Evolutionary conservation across 2,113 vertebrate species (phyloP).

Genomic region (Fregata magnificens): DNA sequence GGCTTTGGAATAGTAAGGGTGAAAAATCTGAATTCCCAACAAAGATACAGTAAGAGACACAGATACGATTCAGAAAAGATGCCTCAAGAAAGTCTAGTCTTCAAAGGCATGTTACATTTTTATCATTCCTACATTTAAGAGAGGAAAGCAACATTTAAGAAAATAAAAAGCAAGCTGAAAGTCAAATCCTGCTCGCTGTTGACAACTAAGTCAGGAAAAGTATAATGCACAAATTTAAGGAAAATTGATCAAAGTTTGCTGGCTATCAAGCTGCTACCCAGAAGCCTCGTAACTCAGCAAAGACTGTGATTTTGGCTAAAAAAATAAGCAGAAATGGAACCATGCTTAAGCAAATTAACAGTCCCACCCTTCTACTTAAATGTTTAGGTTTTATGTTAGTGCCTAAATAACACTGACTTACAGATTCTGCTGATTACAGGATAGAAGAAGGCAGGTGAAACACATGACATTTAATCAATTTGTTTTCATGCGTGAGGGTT

Average conservation of each 20-base stretch:
- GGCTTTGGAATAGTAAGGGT: neutral
- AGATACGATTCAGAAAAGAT: neutral
- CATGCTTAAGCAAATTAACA: neutral
- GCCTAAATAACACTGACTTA: neutral
- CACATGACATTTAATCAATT: neutral
- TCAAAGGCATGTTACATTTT: neutral
- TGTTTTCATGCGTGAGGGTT: neutral
- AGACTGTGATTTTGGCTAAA: neutral
- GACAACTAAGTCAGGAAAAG: neutral
- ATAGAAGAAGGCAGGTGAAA: neutral
- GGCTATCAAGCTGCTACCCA: neutral
- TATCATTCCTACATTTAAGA: neutral
- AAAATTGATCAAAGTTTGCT: neutral
- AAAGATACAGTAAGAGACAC: neutral
- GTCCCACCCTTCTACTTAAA: neutral
- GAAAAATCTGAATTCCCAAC: neutral
- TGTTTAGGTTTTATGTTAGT: neutral
- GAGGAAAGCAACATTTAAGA: neutral
- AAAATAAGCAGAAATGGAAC: neutral
- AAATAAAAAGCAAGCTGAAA: neutral
- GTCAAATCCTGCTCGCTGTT: neutral
- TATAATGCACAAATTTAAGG: neutral
- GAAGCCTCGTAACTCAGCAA: neutral
- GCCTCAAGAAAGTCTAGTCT: neutral
- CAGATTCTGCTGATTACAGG: neutral